These are phyloP conservation scores for Apantesis nais DNA, from an alignment of 2,888 invertebrate genomes.

Conservation along the genomic window DNA sequence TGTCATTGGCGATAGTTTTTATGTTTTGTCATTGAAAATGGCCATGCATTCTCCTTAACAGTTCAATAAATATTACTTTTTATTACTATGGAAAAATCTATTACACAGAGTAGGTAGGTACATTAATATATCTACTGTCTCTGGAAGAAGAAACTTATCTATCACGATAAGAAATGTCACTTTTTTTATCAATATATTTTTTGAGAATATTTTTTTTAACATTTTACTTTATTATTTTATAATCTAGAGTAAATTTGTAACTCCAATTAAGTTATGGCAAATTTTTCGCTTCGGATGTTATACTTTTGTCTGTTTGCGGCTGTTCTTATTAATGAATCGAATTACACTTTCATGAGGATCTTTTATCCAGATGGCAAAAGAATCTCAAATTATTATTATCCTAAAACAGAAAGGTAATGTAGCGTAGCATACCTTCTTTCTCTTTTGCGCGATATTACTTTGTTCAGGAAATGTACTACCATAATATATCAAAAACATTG, in stretches of 20 bases:
- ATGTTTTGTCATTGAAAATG: constrained; percentile 3
- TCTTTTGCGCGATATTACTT: too few relatives aligned
- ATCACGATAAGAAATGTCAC: constrained; percentile 1
- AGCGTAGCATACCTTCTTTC: neutral
- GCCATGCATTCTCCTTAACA: constrained; percentile 1
- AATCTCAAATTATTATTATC: constrained; percentile 12
- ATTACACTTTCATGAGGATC: constrained; percentile 40
- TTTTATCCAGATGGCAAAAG: constrained; percentile 20
- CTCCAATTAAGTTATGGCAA: constrained; percentile 22
- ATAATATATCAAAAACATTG: too few relatives aligned
- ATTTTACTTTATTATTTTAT: constrained; percentile 2
- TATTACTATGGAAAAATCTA: neutral
- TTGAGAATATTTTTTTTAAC: neutral
- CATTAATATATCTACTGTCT: too few relatives aligned
- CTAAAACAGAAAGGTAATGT: constrained; percentile 25
- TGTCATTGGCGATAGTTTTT: constrained; percentile 22
- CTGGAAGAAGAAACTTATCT: constrained; percentile 5
- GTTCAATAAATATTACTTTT: neutral
- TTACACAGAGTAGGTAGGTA: too few relatives aligned
- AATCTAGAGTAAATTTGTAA: neutral
- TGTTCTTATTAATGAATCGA: constrained; percentile 39
- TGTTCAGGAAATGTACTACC: too few relatives aligned
- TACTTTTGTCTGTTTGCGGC: constrained; percentile 37
- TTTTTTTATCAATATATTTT: constrained; percentile 3
- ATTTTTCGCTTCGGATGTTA: constrained; percentile 40